Evolutionary conservation across 1,140 invertebrate genomes (phyloP), one percentile per base, ranked within the genome.

Genomic region (Triops cancriformis): DNA sequence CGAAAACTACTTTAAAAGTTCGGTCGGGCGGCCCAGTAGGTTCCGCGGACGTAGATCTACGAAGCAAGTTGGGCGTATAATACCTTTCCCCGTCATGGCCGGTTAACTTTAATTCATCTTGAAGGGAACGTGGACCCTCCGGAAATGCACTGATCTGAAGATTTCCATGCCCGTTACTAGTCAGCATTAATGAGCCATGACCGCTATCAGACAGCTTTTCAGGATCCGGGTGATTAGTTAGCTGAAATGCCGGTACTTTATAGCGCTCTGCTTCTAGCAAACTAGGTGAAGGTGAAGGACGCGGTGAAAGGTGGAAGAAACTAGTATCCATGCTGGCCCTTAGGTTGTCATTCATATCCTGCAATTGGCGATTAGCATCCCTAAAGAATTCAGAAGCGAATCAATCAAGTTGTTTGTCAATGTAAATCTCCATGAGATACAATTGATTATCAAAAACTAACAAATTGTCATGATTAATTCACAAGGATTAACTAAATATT

Each of bases 1-100:
- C 89, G 76, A 91, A 86, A 7, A 91, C 88, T 3, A 91, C 86
- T 82, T 90, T 89, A 81, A 88, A 90, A 42, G 89, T 89, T 74
- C 89, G 81, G 45, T 90, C 89, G 11, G 89, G 87, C 7, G 86
- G 84, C 7, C 86, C 85, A 12, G 81, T 81, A 0, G 83, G 82
- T 73, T 86, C 43, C 51, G 43, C 31, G 73, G 51, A 28, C 10
- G 76, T 27, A 7, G 77, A 10, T 42, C 14, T 79, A 51, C 45
- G 72, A 27, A 10, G 75, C 31, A 42, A 51, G 26, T 4, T 73
- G 41, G 26, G 76, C n/a, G 37, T 74, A 43, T 73, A 72, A 73
- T 74, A 73, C 72, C 78, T 76, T 78, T 43, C 72, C 77, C 43
- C 73, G 76, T 45, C 72, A 79, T 76, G 78, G 75, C 11, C 81